These are phyloP conservation scores for Thecocarcelia acutangulata DNA, from an alignment of 2,888 invertebrate genomes.

Conservation along the genomic window DNA sequence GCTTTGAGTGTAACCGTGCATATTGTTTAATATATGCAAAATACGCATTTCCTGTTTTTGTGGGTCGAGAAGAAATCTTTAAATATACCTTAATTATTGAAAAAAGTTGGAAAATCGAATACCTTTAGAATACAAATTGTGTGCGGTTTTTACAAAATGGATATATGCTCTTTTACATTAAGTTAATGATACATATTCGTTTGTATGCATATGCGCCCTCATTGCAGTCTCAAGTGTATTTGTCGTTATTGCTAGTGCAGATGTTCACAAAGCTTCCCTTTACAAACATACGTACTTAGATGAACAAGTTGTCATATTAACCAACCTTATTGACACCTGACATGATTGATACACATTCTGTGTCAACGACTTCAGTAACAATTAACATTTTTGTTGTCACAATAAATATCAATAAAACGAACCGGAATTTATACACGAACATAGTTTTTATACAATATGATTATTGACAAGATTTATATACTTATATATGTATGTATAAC, in stretches of 20 bases:
- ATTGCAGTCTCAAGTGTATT: constrained; percentile 42
- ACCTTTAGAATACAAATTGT: no score
- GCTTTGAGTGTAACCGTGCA: no score
- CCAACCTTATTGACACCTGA: constrained; percentile 67
- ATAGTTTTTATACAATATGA: no score
- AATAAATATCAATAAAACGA: constrained; percentile 54
- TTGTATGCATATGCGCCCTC: constrained; percentile 23
- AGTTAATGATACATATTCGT: neutral
- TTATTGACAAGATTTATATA: no score
- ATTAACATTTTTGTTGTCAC: constrained; percentile 59
- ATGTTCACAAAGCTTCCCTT: neutral
- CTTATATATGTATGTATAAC: no score
- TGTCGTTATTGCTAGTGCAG: neutral
- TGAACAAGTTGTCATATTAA: constrained; percentile 49
- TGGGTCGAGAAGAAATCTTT: no score
- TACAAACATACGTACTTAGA: neutral
- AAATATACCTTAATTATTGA: no score
- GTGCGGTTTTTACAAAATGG: no score
- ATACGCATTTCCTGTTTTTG: no score
- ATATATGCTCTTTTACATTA: no score
- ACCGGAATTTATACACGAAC: constrained; percentile 2
- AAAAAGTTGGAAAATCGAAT: no score
- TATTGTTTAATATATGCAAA: no score
- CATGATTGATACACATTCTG: constrained; percentile 63
- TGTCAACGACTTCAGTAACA: constrained; percentile 58